Conservation (phyloP, 2,797 vertebrate species). For the Semotilus atromaculatus region DNA sequence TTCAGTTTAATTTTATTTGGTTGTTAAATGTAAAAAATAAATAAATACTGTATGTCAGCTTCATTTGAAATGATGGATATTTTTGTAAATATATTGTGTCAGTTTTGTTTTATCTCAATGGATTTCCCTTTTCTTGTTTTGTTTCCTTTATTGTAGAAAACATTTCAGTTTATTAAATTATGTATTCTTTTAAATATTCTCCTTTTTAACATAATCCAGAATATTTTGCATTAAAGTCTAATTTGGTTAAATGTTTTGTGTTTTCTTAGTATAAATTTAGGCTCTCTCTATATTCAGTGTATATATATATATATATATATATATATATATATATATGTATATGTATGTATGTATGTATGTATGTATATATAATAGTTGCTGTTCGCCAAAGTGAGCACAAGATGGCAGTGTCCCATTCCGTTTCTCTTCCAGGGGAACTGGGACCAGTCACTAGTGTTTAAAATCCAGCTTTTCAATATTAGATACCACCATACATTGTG, state of each 20-base stretch:
- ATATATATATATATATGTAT: no score
- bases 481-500: not conserved
- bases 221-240: conserved; percentile 51
- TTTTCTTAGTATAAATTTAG: not conserved
- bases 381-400: conserved; percentile 23
- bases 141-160: not conserved
- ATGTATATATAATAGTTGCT: not conserved
- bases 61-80: not conserved
- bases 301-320: no score
- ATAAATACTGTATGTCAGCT: not conserved
- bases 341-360: no score
- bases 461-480: not conserved
- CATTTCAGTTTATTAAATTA: not conserved
- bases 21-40: not conserved
- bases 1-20: not conserved
- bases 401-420: conserved; percentile 39
- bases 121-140: not conserved
- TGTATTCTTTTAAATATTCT: not conserved
- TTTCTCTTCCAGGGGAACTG: not conserved
- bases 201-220: not conserved
- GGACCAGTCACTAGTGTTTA: not conserved
- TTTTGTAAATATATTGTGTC: not conserved
- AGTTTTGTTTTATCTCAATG: not conserved
- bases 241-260: conserved; percentile 31
- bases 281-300: no score